Evolutionary conservation across 2,797 vertebrate genomes (phyloP), one percentile per base, ranked within the genome.

Genomic region (Brachyalestes nurse): DNA sequence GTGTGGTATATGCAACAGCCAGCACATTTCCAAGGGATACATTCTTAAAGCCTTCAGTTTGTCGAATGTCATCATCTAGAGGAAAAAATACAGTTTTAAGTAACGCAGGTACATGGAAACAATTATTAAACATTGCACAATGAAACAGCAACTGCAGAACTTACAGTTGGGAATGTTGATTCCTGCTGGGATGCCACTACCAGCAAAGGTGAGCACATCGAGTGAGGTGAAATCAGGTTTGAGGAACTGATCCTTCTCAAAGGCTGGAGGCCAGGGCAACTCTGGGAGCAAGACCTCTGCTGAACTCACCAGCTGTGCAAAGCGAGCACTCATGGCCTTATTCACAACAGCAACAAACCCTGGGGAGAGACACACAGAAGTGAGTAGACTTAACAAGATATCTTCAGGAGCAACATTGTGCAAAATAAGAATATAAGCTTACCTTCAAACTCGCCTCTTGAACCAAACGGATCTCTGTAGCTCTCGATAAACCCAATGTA

Each of bases 401-500:
- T 19, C 21, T 62, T 19, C 45, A 55, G 2, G 14, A 2, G 10
- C 16, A 65, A 51, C 25, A 34, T n/a, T 38, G 23, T 66, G 25
- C 42, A 55, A 53, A 53, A 62, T 70, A 0, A 64, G 53, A 78
- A 72, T 60, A 53, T 34, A 55, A 49, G 19, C 74, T 85, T 93
- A 96, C 97, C 97, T 96, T 98, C 97, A 93, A 97, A 98, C 88
- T 98, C 97, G 84, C 96, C 97, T 79, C 97, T 94, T 89, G 97
- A 97, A 81, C 97, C 97, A 79, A 96, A 97, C 0, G 97, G 97
- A 85, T 97, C 97, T 78, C 97, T 94, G 92, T 98, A 97, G 92
- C 97, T 98, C 90, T 98, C 97, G 25, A 97, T 97, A 88, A 98
- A 98, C 16, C 97, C 97, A 62, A 97, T 97, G 85, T 98, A 97